Evolutionary conservation across 1,140 invertebrate species (phyloP).

Genomic region (Pseudomyrmex dendroicus): DNA sequence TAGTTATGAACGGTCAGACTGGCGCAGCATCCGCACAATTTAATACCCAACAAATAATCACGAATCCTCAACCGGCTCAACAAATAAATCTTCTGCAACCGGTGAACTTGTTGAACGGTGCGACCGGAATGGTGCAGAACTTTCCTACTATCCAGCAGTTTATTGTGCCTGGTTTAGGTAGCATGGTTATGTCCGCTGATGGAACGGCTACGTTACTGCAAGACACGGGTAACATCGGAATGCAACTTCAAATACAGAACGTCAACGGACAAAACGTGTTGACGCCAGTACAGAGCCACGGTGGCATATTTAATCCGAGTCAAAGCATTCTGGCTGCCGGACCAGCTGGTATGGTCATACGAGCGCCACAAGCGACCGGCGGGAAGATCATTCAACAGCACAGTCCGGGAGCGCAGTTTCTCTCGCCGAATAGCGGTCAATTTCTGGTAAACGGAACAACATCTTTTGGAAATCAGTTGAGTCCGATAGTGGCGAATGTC

Average conservation of each 20-base stretch:
- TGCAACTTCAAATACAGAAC: constrained; percentile 92
- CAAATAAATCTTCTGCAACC: constrained; percentile 93
- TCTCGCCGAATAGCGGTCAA: constrained; percentile 90
- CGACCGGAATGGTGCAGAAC: constrained; percentile 90
- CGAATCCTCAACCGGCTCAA: constrained; percentile 89
- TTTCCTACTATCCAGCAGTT: constrained; percentile 93
- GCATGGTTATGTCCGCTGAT: constrained; percentile 91
- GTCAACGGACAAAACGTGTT: constrained; percentile 92
- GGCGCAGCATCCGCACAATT: constrained; percentile 86
- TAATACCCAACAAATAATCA: constrained; percentile 89
- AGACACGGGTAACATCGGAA: constrained; percentile 88
- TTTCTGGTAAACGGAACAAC: constrained; percentile 90
- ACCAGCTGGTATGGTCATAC: constrained; percentile 91
- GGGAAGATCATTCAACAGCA: constrained; percentile 91
- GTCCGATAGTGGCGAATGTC: constrained; percentile 90
- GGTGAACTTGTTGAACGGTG: constrained; percentile 91
- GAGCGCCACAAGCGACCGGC: constrained; percentile 89
- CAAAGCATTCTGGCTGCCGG: constrained; percentile 89
- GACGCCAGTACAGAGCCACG: constrained; percentile 89
- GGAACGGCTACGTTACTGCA: constrained; percentile 89
- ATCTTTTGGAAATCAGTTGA: constrained; percentile 90
- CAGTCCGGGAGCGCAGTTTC: constrained; percentile 89
- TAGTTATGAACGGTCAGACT: constrained; percentile 90
- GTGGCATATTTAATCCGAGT: constrained; percentile 85
- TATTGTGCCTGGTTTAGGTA: constrained; percentile 91